Evolutionary conservation across 2,113 vertebrate genomes (phyloP), one percentile per base, ranked within the genome.

Genomic region (Craseonycteris thonglongyai): DNA sequence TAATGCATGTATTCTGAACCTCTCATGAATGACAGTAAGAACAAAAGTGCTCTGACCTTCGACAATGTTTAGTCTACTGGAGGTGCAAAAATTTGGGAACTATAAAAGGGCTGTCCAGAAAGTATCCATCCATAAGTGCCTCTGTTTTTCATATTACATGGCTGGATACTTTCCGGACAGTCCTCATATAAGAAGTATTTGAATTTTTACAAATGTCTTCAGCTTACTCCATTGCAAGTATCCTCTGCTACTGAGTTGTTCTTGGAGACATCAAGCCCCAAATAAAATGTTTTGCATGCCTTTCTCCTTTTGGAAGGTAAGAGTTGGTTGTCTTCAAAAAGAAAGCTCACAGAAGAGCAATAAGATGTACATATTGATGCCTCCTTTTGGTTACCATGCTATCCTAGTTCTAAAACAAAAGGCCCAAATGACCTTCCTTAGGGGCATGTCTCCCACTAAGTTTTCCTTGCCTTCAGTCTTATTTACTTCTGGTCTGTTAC

Each of bases 181-280:
- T n/a, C n/a, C n/a, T n/a, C n/a, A n/a, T 35, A 54, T 45, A 81
- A 72, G 45, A 82, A 79, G 38, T 81, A 66, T 47, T 69, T 54
- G 42, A 95, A 63, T 90, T 82, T 72, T 69, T 22, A 90, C 88
- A 91, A 71, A 61, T 59, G 35, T 16, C 74, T 84, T 94, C 54
- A 28, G 16, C 42, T 83, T 76, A 42, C 35, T 49, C 49, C 16
- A 56, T 51, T 49, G 7, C 15, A 85, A 74, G 24, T 72, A 40
- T 56, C 7, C 21, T 58, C 40, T 81, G 33, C 59, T 90, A 76
- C 54, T 28, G 2, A 40, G 19, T 63, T 84, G 49, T 80, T 33
- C 15, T 63, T 26, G 49, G 54, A 85, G 85, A 69, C 28, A 38
- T 14, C 5, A 82, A 80, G 24, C 12, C 47, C 40, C 22, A 86